phyloP scores from a whole-genome alignment of 1,140 invertebrate species.

The Bombus confusus region DNA sequence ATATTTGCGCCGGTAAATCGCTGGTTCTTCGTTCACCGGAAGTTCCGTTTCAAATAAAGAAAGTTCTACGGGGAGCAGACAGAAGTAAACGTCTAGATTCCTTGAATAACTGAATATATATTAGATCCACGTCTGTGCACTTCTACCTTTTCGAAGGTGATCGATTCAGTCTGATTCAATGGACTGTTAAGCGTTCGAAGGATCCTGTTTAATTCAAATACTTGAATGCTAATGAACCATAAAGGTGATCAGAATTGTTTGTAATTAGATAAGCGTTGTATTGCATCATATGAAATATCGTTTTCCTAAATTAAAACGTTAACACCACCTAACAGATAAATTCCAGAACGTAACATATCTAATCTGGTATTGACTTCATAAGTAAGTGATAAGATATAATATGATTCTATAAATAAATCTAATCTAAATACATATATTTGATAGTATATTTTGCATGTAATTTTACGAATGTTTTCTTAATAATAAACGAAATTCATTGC shows the following conservation, averaged over 20 bases:
- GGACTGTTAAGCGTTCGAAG: background rate
- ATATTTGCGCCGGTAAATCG: background rate
- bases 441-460: too few species aligned
- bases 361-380: too few species aligned
- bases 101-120: constrained; percentile 21
- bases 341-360: too few species aligned
- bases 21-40: background rate
- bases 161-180: constrained; percentile 20
- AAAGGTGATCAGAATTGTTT: background rate
- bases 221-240: constrained; percentile 18
- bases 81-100: background rate
- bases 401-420: too few species aligned
- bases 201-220: constrained; percentile 20
- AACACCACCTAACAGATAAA: too few species aligned
- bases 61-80: too few species aligned
- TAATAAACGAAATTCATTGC: too few species aligned
- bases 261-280: background rate
- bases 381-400: too few species aligned
- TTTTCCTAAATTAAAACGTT: background rate
- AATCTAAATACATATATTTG: too few species aligned
- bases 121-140: background rate
- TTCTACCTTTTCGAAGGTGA: background rate
- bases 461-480: too few species aligned
- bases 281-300: too few species aligned
- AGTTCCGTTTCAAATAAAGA: background rate